Evolutionary conservation across 2,113 vertebrate genomes (phyloP), one percentile per base, ranked within the genome.

Genomic region (Sus scrofa): DNA sequence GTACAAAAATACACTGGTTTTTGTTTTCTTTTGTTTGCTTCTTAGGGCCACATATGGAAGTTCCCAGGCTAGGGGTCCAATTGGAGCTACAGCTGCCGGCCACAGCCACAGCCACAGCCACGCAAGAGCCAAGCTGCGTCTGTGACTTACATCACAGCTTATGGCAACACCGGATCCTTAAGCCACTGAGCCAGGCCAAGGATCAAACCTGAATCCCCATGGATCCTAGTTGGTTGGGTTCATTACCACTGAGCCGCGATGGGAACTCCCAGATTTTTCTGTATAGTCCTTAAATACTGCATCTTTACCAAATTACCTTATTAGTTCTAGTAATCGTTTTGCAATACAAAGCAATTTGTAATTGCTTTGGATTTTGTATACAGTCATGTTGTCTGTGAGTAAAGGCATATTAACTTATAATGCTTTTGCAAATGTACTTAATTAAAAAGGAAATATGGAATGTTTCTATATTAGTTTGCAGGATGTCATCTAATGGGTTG

Each of bases 221-320:
- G 44, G 44, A 44, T 44, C 44, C 44, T 44, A 44, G 44, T 44
- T 44, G 44, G 44, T 44, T 44, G 44, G 44, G 8, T 44, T 44
- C 8, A 44, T 44, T 44, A 8, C 44, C 44, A 44, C 44, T 44
- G 44, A 44, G 44, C 44, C 44, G 8, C 44, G 44, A 44, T 44
- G 44, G 44, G 44, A 44, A 44, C 44, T 44, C 44, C 44, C 8
- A 8, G 27, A 65, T 89, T 85, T 95, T 89, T 63, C 24, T 77
- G 50, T 39, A 34, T 71, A 77, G 20, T 32, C 22, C 39, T 93
- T 93, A 74, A 96, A 62, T 74, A n/a, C 68, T 82, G 34, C 18
- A 44, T 89, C 11, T 97, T 92, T 71, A 87, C 18, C 65, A 89
- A 90, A 94, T 89, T 71, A 26, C 85, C 24, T 92, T 92, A 39